Percentiles rank a stretch among this genome's conserved stretches.
These are phyloP conservation scores for Acinonyx jubatus DNA, from an alignment of 2,113 vertebrate genomes.

Conservation along the genomic window DNA sequence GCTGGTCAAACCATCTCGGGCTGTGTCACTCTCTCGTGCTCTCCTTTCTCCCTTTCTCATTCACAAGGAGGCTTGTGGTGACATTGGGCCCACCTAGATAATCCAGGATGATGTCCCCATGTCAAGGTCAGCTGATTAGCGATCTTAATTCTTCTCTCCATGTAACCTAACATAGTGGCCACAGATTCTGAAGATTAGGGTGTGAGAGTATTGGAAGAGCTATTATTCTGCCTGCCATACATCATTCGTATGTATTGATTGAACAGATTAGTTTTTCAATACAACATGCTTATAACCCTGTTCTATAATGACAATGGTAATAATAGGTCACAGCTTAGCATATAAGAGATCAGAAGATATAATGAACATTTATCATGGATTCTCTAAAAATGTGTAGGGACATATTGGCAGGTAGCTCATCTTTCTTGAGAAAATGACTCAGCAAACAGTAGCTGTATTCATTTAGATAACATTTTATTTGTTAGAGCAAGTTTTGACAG, in stretches of 20 bases:
- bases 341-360: background rate
- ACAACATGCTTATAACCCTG: background rate
- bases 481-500: slow-evolving; percentile 63
- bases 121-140: background rate
- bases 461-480: slow-evolving; percentile 70
- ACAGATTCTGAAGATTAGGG: background rate
- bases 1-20: background rate
- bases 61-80: background rate
- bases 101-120: background rate
- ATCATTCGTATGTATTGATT: background rate
- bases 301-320: background rate
- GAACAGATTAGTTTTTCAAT: slow-evolving; percentile 12
- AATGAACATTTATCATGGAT: slow-evolving; percentile 3
- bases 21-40: background rate
- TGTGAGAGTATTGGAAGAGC: background rate
- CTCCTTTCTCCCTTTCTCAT: background rate
- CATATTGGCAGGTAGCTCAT: background rate
- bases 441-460: slow-evolving; percentile 54
- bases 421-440: slow-evolving; percentile 43
- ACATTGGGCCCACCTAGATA: no score
- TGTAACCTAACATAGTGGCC: background rate
- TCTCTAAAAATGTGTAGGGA: background rate
- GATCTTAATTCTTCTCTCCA: background rate
- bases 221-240: background rate
- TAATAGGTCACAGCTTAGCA: background rate